Conservation (phyloP, 2,797 vertebrate genomes). For the Neomorphus geoffroyi region DNA sequence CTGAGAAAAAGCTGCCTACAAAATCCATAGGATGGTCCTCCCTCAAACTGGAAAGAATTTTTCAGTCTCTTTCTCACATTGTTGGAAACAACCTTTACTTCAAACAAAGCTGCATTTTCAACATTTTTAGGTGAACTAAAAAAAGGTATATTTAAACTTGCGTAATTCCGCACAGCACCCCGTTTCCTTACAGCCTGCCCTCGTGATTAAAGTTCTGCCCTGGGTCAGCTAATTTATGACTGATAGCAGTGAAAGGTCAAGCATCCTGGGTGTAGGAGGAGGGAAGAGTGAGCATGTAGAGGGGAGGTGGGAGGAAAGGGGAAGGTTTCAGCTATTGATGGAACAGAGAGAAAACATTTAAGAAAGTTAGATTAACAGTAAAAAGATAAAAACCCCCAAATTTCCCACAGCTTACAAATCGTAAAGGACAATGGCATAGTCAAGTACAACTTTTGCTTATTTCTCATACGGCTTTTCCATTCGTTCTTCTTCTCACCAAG, state of each 20-base stretch:
- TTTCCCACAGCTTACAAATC: not conserved
- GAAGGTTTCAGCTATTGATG: not conserved
- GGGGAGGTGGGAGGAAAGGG: not conserved
- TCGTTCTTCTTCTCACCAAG: not conserved
- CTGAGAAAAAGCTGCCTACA: not conserved
- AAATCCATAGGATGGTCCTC: not conserved
- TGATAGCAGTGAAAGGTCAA: conserved; percentile 40
- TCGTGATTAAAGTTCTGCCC: not conserved
- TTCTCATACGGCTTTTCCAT: not conserved
- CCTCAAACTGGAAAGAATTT: not conserved
- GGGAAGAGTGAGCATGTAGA: not conserved
- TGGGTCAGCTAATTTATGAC: conserved; percentile 31
- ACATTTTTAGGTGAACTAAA: not conserved
- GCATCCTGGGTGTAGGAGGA: conserved; percentile 53
- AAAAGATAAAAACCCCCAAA: not conserved
- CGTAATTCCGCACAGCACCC: not conserved
- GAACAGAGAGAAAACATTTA: not conserved
- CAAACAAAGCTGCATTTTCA: conserved; percentile 4
- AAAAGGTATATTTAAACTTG: not conserved
- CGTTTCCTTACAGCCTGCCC: not conserved
- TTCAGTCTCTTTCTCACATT: not conserved
- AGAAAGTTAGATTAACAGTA: not conserved
- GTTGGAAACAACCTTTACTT: not conserved
- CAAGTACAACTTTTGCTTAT: not conserved
- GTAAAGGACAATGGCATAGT: not conserved